Evolutionary conservation across 2,113 vertebrate species (phyloP), one percentile per base, ranked within the genome.

Genomic region (Coregonus clupeaformis): DNA sequence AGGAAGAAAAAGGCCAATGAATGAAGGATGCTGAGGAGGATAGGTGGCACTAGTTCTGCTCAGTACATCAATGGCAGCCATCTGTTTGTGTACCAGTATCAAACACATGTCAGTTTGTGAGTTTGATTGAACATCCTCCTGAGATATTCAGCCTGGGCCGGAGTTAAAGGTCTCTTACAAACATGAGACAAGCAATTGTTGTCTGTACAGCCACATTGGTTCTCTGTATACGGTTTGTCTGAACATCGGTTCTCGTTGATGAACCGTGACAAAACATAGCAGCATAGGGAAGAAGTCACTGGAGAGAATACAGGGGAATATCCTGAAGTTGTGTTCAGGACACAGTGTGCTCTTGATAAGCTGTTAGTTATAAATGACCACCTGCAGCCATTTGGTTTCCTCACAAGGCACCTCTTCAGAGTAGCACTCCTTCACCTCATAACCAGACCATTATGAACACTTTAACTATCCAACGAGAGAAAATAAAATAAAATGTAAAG

Each of bases 401-500:
- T 18, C 16, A 16, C 16, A 5, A 30, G 30, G 63, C 11, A 14
- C 12, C 14, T 11, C 27, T 65, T 16, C 20, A 16, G 22, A 29
- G 22, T n/a, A 65, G 25, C 14, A 16, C 14, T 52, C 49, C 16
- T 52, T 52, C 16, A 1, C 49, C 49, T 16, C 4, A 16, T 49
- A 49, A 14, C 47, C 47, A 16, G 47, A 52, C 49, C 49, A 0
- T 11, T 42, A 18, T 52, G 49, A 52, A 52, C 57, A 22, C 57
- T 60, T 60, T 2, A 22, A 60, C 57, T 52, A 24, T 62, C 74
- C 75, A 72, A 22, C 67, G 62, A 30, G 29, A 72, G 70, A 78
- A n/a, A 47, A 66, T 22, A 18, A 29, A 65, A 67, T 45, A 22
- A 45, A 68, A 70, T 6, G 6, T 69, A 70, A 67, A 79, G 29